Evolutionary conservation across 2,888 invertebrate genomes (phyloP), one percentile per base, ranked within the genome.

Genomic region (Drosophila differens): DNA sequence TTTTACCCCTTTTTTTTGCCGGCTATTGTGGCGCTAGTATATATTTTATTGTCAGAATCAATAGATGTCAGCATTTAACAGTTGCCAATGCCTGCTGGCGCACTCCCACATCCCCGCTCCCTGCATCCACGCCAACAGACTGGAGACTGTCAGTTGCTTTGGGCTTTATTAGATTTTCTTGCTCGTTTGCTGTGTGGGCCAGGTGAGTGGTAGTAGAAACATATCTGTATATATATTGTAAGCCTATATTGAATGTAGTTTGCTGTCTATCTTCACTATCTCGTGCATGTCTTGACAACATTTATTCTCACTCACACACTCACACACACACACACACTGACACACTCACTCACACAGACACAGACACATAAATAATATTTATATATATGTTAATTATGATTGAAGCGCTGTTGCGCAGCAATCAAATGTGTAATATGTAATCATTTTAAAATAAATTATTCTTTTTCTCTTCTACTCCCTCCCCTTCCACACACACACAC

Each of bases 21-120:
- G n/a, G 32, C 63, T 33, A 41, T 4, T 37, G 62, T 22, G 53
- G 41, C 41, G 16, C 30, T 41, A 30, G 63, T 52, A 60, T 54
- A 63, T 81, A 63, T 84, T 76, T 81, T 78, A 77, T 80, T 85
- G 85, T 85, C 77, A 77, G 82, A 88, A 82, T 84, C 83, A 80
- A 85, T 85, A 82, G 85, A 85, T 88, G 83, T 84, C 89, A 74
- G 88, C 85, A 64, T 87, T 83, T 85, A 79, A 70, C 82, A 82
- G 77, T 70, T 82, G 82, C 79, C 88, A 70, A 69, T 74, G 83
- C 74, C 74, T 72, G 76, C 76, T 72, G 81, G 76, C 68, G 10
- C 3, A 10, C 28, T 7, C 14, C 16, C 35, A 3, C 12, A 16
- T 7, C 12, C 6, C 9, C 2, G 3, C 16, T 4, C 7, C 22